Evolutionary conservation across 2,797 vertebrate species (phyloP).

Genomic region (Scomberomorus guttatus): DNA sequence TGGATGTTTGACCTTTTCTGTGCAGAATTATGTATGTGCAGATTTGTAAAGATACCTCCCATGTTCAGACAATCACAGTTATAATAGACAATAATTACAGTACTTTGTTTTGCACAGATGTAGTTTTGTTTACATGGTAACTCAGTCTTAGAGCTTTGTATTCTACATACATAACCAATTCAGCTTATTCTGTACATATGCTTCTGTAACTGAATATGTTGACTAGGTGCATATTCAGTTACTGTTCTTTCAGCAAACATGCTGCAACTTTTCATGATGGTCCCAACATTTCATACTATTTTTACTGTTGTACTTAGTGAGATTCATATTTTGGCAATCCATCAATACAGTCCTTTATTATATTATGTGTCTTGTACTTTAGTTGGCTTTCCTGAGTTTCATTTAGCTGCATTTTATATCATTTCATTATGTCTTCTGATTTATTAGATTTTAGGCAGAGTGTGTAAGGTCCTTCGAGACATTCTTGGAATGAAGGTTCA

Average conservation of each 20-base stretch:
- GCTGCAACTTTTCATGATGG: background rate
- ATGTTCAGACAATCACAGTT: background rate
- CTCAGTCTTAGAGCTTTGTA: background rate
- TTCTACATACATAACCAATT: background rate
- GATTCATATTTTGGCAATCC: background rate
- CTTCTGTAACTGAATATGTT: slow-evolving; percentile 22
- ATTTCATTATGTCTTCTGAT: background rate
- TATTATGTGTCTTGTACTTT: background rate
- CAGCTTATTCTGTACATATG: background rate
- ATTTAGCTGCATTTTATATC: background rate
- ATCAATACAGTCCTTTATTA: background rate
- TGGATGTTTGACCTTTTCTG: no score
- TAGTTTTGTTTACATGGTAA: background rate
- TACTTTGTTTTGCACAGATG: background rate
- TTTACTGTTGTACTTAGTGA: background rate
- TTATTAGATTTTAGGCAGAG: background rate
- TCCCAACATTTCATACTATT: background rate
- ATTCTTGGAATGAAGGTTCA: background rate
- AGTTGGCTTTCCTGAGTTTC: background rate
- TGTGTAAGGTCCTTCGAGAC: background rate
- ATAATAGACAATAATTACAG: background rate
- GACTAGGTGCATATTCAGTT: slow-evolving; percentile 21
- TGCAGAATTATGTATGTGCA: no score
- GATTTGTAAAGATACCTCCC: no score
- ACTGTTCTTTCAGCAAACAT: background rate